A percentile compares a stretch with the other conserved stretches of the same genome.
Evolutionary conservation across 2,797 vertebrate species (phyloP).

Genomic region (Streptopelia turtur): DNA sequence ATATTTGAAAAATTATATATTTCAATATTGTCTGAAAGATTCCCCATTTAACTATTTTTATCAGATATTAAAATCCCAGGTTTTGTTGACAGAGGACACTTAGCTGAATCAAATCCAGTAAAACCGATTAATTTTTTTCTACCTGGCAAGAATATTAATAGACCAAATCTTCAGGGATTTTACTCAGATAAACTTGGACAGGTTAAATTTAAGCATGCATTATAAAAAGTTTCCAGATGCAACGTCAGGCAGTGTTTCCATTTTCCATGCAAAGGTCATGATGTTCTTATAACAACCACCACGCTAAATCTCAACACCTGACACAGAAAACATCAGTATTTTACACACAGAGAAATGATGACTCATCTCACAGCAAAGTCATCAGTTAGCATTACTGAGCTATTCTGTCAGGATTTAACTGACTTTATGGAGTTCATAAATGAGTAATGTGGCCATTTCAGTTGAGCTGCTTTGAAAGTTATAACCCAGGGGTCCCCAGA

Average conservation of each 20-base stretch:
- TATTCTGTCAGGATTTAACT: not conserved
- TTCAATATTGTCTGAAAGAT: not conserved
- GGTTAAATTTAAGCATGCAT: not conserved
- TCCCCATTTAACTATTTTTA: not conserved
- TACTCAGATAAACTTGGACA: not conserved
- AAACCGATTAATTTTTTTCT: not conserved
- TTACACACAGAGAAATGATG: not conserved
- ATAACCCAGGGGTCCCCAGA: not conserved
- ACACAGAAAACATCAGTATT: not conserved
- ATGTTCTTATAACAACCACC: not conserved
- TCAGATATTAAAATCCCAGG: not conserved
- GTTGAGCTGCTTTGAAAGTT: conserved; percentile 14
- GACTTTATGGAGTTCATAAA: conserved; percentile 22
- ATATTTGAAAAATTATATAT: not conserved
- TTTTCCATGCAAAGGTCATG: not conserved
- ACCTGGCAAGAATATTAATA: not conserved
- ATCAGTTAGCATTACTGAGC: not conserved
- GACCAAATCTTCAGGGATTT: not conserved
- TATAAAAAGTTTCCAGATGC: not conserved
- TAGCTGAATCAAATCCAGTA: not conserved
- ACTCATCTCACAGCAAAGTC: not conserved
- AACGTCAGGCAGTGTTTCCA: not conserved
- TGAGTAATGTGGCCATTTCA: conserved; percentile 6
- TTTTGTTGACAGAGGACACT: not conserved
- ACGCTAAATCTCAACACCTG: not conserved